Percentiles rank a stretch among this genome's conserved stretches.
Evolutionary conservation across 2,113 vertebrate species (phyloP).

Genomic region (Lonchura striata): DNA sequence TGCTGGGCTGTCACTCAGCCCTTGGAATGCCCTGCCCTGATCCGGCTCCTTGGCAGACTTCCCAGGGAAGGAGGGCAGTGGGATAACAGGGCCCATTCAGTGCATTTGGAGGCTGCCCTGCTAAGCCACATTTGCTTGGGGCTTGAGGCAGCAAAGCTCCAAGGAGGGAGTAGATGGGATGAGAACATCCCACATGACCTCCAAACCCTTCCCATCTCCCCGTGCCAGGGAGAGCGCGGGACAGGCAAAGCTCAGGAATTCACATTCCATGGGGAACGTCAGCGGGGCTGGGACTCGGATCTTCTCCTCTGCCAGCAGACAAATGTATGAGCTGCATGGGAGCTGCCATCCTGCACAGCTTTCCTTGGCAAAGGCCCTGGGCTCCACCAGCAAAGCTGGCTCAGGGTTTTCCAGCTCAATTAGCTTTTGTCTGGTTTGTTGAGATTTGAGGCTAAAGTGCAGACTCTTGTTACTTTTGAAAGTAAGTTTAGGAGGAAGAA

Average conservation of each 20-base stretch:
- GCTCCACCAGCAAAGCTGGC: neutral
- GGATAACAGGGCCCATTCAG: neutral
- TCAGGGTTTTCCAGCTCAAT: neutral
- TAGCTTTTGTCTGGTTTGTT: neutral
- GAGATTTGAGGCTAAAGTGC: neutral
- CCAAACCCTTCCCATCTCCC: neutral
- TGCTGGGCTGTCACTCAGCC: neutral
- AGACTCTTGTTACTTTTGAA: neutral
- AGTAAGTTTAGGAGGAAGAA: neutral
- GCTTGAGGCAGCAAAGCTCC: neutral
- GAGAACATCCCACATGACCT: neutral
- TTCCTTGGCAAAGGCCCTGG: neutral
- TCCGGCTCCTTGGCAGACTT: neutral
- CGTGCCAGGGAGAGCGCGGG: accelerated
- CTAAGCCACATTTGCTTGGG: neutral
- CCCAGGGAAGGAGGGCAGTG: neutral
- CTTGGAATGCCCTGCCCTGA: neutral
- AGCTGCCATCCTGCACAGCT: neutral
- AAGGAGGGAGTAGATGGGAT: neutral
- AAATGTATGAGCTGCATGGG: neutral
- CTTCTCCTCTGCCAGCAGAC: neutral
- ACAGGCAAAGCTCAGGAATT: neutral
- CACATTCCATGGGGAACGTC: neutral
- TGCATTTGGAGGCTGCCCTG: neutral
- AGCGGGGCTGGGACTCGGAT: accelerated